Base-by-base conservation (phyloP, 2,797 vertebrate genomes). In the Argya squamiceps region DNA sequence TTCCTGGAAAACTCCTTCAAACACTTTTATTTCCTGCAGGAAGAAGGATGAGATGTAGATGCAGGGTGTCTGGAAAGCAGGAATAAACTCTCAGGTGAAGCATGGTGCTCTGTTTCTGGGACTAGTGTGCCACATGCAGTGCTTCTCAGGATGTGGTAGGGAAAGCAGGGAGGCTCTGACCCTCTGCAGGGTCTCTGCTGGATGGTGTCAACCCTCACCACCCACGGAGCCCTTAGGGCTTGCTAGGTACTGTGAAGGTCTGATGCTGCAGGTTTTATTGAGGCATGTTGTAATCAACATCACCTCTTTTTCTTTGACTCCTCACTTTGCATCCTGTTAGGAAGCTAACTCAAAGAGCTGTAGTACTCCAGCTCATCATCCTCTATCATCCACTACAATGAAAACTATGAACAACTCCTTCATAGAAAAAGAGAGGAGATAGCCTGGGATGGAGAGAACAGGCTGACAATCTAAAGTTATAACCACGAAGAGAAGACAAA, bases 91-190 rank as follows among this genome's bases (percentile, higher is more conserved):
- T 30, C 3, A 3, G 30, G 15, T 58, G 43, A 64, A 43, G 50
- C 4, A 0, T 3, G 2, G 10, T 15, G 11, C n/a, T 63, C 15
- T 27, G 1, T 53, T 77, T 91, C 68, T 64, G 68, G n/a, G 47
- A 6, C 27, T 4, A 5, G 6, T 7, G 41, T 59, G 39, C 23
- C 37, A 19, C 4, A 1, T 20, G 24, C 34, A 19, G 62, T 3
- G 0, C n/a, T 11, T 46, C 39, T 36, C 0, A 0, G 60, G 22
- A 6, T 65, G 17, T 5, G 6, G 8, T 30, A 58, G 65, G 65
- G 50, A 60, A 41, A 71, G 34, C 49, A 44, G 49, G 22, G 46
- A n/a, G 15, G 10, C 15, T 70, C 30, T 18, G 13, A n/a, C 15
- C 32, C 29, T 64, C 63, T 62, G 55, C 30, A 20, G 43, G 2